Evolutionary conservation across 2,888 invertebrate genomes (phyloP).

Genomic region (Dorcus parallelipipedus): DNA sequence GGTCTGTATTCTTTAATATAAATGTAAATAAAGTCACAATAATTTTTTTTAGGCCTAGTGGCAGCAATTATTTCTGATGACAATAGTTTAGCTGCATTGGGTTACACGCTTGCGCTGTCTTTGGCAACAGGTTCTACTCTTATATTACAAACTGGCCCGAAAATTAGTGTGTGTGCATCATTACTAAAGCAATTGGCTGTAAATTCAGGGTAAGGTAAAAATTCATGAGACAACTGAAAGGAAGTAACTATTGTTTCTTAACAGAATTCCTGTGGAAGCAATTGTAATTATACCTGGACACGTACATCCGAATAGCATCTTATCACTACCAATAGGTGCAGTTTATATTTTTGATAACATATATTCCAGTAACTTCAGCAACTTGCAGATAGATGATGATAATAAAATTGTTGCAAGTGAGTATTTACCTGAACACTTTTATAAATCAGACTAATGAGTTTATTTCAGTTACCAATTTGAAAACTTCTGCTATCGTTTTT

Average conservation of each 20-base stretch:
- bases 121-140: conserved; percentile 7
- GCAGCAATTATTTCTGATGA: conserved; percentile 4
- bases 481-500: conserved; percentile 52
- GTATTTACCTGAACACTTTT: neutral
- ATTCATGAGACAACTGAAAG: neutral
- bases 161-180: conserved; percentile 2
- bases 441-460: neutral
- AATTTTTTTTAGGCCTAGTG: neutral
- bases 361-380: neutral
- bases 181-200: conserved; percentile 7
- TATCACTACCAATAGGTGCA: neutral
- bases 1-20: neutral
- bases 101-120: conserved; percentile 6
- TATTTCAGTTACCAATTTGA: conserved; percentile 15
- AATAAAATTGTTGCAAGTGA: neutral
- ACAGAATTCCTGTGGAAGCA: conserved; percentile 11
- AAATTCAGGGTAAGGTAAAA: conserved; percentile 8
- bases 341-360: neutral
- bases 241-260: neutral
- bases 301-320: neutral
- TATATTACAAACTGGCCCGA: conserved; percentile 7
- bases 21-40: too few species aligned
- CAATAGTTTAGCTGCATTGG: conserved; percentile 5
- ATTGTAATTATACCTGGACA: conserved; percentile 1
- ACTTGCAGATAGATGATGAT: neutral